These are phyloP conservation scores for Neogobius melanostomus DNA, from an alignment of 2,113 vertebrate genomes.

Conservation along the genomic window DNA sequence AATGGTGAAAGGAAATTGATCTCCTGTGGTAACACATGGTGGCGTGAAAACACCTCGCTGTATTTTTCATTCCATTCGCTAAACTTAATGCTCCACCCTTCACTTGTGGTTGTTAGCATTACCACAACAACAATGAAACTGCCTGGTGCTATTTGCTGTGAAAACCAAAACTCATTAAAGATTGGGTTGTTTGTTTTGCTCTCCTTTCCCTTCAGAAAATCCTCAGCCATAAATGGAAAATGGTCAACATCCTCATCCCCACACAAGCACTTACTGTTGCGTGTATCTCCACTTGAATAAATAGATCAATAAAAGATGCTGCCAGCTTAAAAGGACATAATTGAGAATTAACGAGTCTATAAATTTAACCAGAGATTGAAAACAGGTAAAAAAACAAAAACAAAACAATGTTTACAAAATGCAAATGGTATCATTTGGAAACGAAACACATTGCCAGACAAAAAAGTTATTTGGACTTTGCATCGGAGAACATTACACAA, in stretches of 20 bases:
- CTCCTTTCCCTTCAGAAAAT: too few relatives aligned
- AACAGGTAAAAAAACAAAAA: background rate
- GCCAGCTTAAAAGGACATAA: too few relatives aligned
- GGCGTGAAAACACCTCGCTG: constrained; percentile 68
- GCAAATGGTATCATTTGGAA: background rate
- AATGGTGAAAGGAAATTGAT: constrained; percentile 68
- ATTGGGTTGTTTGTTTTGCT: too few relatives aligned
- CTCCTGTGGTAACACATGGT: constrained; percentile 65
- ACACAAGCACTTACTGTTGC: too few relatives aligned
- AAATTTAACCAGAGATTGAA: too few relatives aligned
- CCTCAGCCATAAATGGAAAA: too few relatives aligned
- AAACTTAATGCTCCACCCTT: constrained; percentile 42
- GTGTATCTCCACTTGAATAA: too few relatives aligned
- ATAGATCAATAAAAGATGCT: too few relatives aligned
- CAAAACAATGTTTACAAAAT: background rate
- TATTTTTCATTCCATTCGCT: constrained; percentile 56
- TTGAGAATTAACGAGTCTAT: too few relatives aligned
- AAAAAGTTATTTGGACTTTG: constrained; percentile 23
- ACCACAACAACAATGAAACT: constrained; percentile 60
- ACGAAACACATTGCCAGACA: background rate
- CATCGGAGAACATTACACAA: constrained; percentile 9
- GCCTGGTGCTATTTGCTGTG: background rate
- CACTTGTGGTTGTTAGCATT: constrained; percentile 29
- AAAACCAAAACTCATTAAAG: background rate
- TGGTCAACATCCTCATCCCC: too few relatives aligned